Evolutionary conservation across 92 coral and sea anemone genomes (phyloP).

Genomic region (Desmophyllum pertusum): DNA sequence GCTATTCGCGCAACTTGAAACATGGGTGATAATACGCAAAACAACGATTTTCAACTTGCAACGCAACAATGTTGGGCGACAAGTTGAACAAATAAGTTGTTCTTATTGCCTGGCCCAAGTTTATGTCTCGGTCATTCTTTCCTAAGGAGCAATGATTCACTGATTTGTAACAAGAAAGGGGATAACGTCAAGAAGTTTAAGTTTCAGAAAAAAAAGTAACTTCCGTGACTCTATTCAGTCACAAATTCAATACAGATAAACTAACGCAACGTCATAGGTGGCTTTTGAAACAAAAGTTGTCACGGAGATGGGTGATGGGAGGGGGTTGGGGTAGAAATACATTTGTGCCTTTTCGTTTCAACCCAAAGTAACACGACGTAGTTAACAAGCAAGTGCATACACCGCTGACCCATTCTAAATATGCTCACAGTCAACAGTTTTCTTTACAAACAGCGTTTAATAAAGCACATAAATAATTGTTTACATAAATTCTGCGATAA

Average conservation of each 20-base stretch:
- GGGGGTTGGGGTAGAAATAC: neutral
- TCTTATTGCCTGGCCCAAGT: no score
- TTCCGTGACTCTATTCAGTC: neutral
- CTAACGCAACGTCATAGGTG: neutral
- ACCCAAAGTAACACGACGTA: neutral
- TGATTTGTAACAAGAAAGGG: neutral
- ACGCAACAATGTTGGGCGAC: no score
- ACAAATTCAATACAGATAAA: no score
- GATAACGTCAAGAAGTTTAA: neutral
- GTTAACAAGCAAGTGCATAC: neutral
- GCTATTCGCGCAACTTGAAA: no score
- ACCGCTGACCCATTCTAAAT: neutral
- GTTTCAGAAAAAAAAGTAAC: no score
- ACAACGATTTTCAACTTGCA: no score
- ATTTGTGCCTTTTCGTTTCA: neutral
- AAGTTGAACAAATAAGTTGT: no score
- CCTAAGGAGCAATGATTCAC: no score
- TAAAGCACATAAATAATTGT: conserved; percentile 41
- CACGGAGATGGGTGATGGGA: neutral
- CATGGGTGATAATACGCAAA: no score
- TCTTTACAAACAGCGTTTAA: conserved; percentile 31
- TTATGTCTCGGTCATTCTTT: neutral
- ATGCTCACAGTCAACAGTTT: neutral
- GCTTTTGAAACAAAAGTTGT: neutral
- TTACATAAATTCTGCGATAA: conserved; percentile 34